Evolutionary conservation across 1,140 invertebrate genomes (phyloP), one percentile per base, ranked within the genome.

Genomic region (Trigoniulus corallinus): DNA sequence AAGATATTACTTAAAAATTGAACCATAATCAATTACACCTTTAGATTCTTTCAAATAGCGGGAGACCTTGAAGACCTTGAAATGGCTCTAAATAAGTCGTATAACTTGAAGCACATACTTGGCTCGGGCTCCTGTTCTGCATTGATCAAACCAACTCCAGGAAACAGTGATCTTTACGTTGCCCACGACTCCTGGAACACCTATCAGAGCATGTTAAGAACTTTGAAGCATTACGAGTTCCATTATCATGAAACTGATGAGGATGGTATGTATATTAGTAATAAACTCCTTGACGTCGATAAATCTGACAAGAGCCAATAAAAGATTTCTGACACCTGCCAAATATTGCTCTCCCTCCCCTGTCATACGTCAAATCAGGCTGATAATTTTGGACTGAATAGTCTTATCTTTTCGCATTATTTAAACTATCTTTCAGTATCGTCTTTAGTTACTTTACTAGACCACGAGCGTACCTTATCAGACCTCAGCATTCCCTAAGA

Each of bases 201-300:
- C 50, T 94, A 88, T 60, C 74, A 76, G 22, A 79, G 78, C 56
- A 94, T 96, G 89, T 69, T 92, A 45, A 72, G 88, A 55, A 77
- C 95, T 18, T 70, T 92, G 58, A 96, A 96, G 66, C 79, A 80
- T 52, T 95, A 95, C 67, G 82, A 82, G 57, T 80, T 94, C 50
- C 76, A 76, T 54, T 89, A 81, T 59, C 82, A 81, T 54, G 61
- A 71, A 24, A 70, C 74, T 29, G 70, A 74, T 37, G 47, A 25
- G n/a, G 18, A 43, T 18, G 61, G 64, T 66, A 51, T 54, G 53
- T 48, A n/a, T 3, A 0, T 20, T 23, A 21, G 47, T 57, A 42
- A 29, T 56, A 4, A 7, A 25, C 0, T 50, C 44, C 13, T 47
- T n/a, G n/a, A n/a, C n/a, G n/a, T n/a, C n/a, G n/a, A n/a, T n/a